Evolutionary conservation across 1,140 invertebrate species (phyloP).

Genomic region (Chlorops oryzae): DNA sequence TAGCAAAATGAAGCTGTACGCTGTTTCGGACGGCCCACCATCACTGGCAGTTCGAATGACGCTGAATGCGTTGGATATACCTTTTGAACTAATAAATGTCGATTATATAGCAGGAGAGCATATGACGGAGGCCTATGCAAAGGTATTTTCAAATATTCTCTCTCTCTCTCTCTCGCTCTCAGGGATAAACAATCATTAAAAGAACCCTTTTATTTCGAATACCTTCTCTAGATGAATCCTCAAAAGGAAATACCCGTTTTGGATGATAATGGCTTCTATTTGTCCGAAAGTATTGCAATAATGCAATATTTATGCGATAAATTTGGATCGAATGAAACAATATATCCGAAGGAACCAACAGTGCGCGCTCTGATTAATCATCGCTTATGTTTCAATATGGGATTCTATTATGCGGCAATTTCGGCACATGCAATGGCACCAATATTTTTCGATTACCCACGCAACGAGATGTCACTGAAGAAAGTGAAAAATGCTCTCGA

Average conservation of each 20-base stretch:
- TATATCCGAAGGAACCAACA: slow-evolving; percentile 65
- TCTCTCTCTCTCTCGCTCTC: slow-evolving; percentile 4
- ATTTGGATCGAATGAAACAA: slow-evolving; percentile 54
- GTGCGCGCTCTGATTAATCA: slow-evolving; percentile 67
- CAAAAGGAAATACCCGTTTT: slow-evolving; percentile 74
- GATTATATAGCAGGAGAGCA: slow-evolving; percentile 65
- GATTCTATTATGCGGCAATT: slow-evolving; percentile 67
- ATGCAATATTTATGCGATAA: slow-evolving; percentile 68
- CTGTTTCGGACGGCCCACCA: slow-evolving; percentile 67
- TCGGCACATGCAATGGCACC: slow-evolving; percentile 52
- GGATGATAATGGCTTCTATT: slow-evolving; percentile 63
- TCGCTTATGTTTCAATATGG: slow-evolving; percentile 67
- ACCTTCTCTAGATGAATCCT: slow-evolving; percentile 67
- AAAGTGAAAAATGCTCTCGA: slow-evolving; percentile 60
- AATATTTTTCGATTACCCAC: slow-evolving; percentile 66
- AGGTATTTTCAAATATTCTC: slow-evolving; percentile 55
- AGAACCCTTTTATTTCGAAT: neutral
- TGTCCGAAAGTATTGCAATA: slow-evolving; percentile 72
- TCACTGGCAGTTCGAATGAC: slow-evolving; percentile 64
- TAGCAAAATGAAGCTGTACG: slow-evolving; percentile 60
- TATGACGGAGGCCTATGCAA: slow-evolving; percentile 61
- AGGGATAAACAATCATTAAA: too few species aligned
- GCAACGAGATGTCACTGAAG: slow-evolving; percentile 58
- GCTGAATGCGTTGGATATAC: slow-evolving; percentile 57
- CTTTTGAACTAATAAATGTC: slow-evolving; percentile 60